Percentiles rank a stretch among this genome's conserved stretches.
phyloP scores from a whole-genome alignment of 2,797 vertebrate species.

The Etheostoma perlongum region DNA sequence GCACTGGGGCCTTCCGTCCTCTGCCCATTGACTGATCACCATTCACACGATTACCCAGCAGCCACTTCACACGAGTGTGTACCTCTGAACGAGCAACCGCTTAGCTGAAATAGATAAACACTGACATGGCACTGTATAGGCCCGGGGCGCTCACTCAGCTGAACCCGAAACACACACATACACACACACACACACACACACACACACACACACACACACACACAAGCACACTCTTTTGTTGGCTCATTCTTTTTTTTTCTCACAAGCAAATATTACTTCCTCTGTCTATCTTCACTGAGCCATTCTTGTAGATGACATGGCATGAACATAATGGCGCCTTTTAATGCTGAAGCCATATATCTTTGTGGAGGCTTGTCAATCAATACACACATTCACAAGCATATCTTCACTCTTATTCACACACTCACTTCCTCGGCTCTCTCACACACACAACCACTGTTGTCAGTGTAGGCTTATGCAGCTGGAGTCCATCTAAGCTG shows the following conservation, averaged over 20 bases:
- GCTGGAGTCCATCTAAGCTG: slow-evolving; percentile 10
- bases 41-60: slow-evolving; percentile 82
- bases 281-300: slow-evolving; percentile 8
- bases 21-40: slow-evolving; percentile 80
- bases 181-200: slow-evolving; percentile 13
- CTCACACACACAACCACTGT: slow-evolving; percentile 8
- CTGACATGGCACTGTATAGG: slow-evolving; percentile 62
- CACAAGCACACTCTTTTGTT: slow-evolving; percentile 20
- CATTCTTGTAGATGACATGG: slow-evolving; percentile 31
- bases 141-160: slow-evolving; percentile 44
- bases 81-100: slow-evolving; percentile 59
- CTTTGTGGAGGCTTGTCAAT: slow-evolving; percentile 47
- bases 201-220: slow-evolving; percentile 7
- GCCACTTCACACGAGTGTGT: slow-evolving; percentile 73
- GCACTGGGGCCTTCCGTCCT: slow-evolving; percentile 64
- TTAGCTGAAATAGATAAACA: slow-evolving; percentile 74
- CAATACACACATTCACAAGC: not conserved
- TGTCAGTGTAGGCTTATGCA: not conserved
- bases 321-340: slow-evolving; percentile 46
- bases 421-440: not conserved
- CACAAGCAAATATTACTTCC: slow-evolving; percentile 27
- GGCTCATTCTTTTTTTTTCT: slow-evolving; percentile 34
- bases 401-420: not conserved
- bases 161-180: not conserved
- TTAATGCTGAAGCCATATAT: slow-evolving; percentile 65